Base-by-base conservation (phyloP, 2,888 invertebrate species). In the Apocheima hispidaria region DNA sequence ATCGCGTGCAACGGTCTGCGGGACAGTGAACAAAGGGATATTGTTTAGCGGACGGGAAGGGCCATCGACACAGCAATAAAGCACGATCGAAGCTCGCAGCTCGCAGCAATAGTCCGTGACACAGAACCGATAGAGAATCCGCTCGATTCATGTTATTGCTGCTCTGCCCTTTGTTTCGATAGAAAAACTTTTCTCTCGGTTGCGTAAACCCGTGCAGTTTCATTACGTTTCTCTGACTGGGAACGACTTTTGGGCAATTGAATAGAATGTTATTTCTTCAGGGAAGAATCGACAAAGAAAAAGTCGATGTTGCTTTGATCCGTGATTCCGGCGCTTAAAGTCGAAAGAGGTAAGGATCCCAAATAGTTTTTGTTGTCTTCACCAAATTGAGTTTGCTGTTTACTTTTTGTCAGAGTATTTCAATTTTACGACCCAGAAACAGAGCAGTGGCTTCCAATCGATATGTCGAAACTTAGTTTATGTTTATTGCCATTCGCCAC, bases 21-120 rank as follows among this genome's bases (percentile, higher is more conserved):
- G 71, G 70, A 56, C 64, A 57, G 63, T 57, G 74, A 74, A 84
- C 82, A 84, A 83, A 82, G 77, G 76, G 72, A 74, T 78, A 81
- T 82, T 83, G 79, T 83, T 79, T 74, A 72, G 71, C 66, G 55
- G 38, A 21, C 60, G 68, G 70, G 70, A 68, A 73, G 71, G 71
- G 70, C 71, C 67, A 68, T 63, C 60, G 68, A 52, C 58, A 63
- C 41, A 48, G 61, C 62, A 63, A 63, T 63, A 68, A 65, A 59
- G 62, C 50, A 56, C 61, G 38, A 55, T 65, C 51, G 48, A 41
- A 35, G 48, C 61, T 46, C 40, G 40, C 23, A 41, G 56, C 46
- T 46, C 44, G 50, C 54, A 44, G 57, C 57, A 46, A 63, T 59
- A 56, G 35, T 49, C 53, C 57, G 43, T 49, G 60, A 59, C 59